A percentile compares a stretch with the other conserved stretches of the same genome.
Conservation (phyloP, 2,797 vertebrate genomes). For the Lagodon rhomboides region DNA sequence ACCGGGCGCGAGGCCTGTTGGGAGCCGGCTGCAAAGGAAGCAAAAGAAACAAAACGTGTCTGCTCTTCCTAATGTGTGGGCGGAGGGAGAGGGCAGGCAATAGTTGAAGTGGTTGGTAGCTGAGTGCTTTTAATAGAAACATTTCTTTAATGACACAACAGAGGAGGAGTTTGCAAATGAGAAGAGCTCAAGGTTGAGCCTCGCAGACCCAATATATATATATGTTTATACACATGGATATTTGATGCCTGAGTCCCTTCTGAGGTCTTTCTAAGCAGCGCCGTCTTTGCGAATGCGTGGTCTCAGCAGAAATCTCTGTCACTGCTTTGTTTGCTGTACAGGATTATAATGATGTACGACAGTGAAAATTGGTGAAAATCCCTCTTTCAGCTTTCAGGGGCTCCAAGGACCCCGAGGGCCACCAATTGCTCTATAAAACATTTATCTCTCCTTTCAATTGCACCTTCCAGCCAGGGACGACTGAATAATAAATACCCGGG, state of each 20-base stretch:
- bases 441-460: slow-evolving; percentile 62
- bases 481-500: slow-evolving; percentile 70
- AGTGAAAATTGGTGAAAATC: slow-evolving; percentile 38
- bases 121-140: slow-evolving; percentile 57
- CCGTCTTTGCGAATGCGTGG: slow-evolving; percentile 22
- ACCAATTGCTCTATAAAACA: slow-evolving; percentile 52
- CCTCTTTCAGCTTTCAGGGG: slow-evolving; percentile 17
- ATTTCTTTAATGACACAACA: slow-evolving; percentile 29
- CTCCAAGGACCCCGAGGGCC: slow-evolving; percentile 23
- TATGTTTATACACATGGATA: neutral
- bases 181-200: slow-evolving; percentile 28
- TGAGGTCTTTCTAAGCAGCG: neutral
- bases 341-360: slow-evolving; percentile 48
- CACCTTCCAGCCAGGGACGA: slow-evolving; percentile 42
- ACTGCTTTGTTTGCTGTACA: slow-evolving; percentile 40
- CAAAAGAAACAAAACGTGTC: slow-evolving; percentile 7
- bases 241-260: neutral
- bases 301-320: slow-evolving; percentile 34
- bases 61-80: slow-evolving; percentile 50
- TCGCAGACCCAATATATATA: neutral
- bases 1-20: slow-evolving; percentile 46
- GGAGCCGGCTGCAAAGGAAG: slow-evolving; percentile 60
- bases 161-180: slow-evolving; percentile 37
- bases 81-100: slow-evolving; percentile 36
- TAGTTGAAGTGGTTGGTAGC: slow-evolving; percentile 48